Evolutionary conservation across 2,888 invertebrate species (phyloP), one percentile per base, ranked within the genome.

Genomic region (Diplazon laetatorius): DNA sequence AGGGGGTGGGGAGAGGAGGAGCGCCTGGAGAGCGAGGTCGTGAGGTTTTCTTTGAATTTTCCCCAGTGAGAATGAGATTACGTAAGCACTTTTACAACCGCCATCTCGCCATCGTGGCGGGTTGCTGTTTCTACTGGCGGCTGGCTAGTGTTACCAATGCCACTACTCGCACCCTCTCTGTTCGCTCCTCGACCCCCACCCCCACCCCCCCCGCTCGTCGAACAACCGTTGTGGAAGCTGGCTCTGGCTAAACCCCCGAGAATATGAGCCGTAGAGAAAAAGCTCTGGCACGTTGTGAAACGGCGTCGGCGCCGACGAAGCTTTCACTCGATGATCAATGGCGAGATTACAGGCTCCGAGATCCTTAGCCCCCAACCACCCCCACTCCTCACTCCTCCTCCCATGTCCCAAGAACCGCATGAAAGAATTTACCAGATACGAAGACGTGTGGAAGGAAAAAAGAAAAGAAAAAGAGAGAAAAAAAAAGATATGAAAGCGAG

Each of bases 41-140:
- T 35, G 35, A 35, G 48, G 14, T 50, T 16, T 39, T 55, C 16
- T 48, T 55, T 71, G 74, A 59, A 80, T 71, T 68, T 74, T n/a
- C n/a, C 18, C 55, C 70, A 37, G 59, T 42, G 63, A 71, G 59
- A 63, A 78, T 60, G 57, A 62, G 44, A 76, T 76, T 79, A 72
- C 78, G 75, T 62, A 72, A 75, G 75, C 71, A 79, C 63, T 79
- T 79, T 72, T 72, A 35, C 63, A 79, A 57, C 52, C 68, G 52
- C 52, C 55, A 55, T n/a, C n/a, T n/a, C 71, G 25, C 22, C 48
- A 37, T 62, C 60, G 30, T 50, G 50, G 55, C 16, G 22, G 30
- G 42, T 46, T 35, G 76, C 55, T 78, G 71, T 71, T 79, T 76
- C 72, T 52, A 72, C 77, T 68, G n/a, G 12, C 37, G 44, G 39